Evolutionary conservation across 2,888 invertebrate genomes (phyloP).

Genomic region (Antheraea yamamai): DNA sequence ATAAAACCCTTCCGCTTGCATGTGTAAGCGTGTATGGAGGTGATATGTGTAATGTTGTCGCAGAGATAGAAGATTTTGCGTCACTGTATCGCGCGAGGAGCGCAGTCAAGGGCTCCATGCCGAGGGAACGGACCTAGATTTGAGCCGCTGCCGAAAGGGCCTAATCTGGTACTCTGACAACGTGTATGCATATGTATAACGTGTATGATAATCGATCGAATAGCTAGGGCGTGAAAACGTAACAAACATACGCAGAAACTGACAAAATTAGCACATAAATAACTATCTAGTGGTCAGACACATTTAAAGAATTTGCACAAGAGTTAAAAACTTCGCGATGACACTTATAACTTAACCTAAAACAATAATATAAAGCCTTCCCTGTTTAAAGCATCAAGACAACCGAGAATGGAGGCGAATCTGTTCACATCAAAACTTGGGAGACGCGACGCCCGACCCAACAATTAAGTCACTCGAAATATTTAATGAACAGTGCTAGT

Average conservation of each 20-base stretch:
- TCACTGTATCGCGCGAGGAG: too few relatives aligned
- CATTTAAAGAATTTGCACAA: background rate
- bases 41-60: too few relatives aligned
- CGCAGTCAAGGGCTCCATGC: too few relatives aligned
- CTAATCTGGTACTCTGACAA: too few relatives aligned
- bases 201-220: too few relatives aligned
- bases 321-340: background rate
- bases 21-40: too few relatives aligned
- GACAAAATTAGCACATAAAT: background rate
- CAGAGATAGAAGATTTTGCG: too few relatives aligned
- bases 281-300: background rate
- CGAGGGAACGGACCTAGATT: too few relatives aligned
- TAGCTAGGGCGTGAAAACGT: too few relatives aligned
- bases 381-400: slow-evolving; percentile 28
- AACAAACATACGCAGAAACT: background rate
- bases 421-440: slow-evolving; percentile 62
- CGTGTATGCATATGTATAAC: too few relatives aligned
- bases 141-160: too few relatives aligned
- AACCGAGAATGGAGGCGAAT: slow-evolving; percentile 46
- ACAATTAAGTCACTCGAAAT: slow-evolving; percentile 79
- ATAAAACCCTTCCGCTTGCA: too few relatives aligned
- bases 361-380: slow-evolving; percentile 22
- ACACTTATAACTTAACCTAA: slow-evolving; percentile 11
- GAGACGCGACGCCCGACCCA: slow-evolving; percentile 63
- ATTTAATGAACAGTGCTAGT: slow-evolving; percentile 81